A percentile compares a stretch with the other conserved stretches of the same genome.
Evolutionary conservation across 2,888 invertebrate genomes (phyloP).

Genomic region (Drosophila eohydei): DNA sequence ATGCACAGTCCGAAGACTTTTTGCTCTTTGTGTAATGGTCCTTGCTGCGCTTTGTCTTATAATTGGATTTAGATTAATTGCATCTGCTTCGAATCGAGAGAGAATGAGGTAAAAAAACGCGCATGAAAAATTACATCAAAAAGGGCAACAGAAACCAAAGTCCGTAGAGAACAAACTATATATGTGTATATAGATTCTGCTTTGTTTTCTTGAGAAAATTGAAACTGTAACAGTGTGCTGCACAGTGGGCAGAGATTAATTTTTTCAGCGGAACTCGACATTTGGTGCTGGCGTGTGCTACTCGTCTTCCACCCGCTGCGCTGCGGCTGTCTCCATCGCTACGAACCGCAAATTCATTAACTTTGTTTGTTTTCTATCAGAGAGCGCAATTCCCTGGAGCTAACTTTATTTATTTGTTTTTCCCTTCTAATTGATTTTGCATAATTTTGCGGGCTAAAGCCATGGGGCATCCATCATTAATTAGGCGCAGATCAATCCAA

Average conservation of each 20-base stretch:
- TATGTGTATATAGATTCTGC: slow-evolving; percentile 1
- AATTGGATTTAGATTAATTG: slow-evolving; percentile 84
- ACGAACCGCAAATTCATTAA: slow-evolving; percentile 73
- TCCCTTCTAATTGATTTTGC: slow-evolving; percentile 33
- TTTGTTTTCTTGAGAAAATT: slow-evolving; percentile 60
- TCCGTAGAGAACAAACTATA: slow-evolving; percentile 22
- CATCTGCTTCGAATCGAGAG: slow-evolving; percentile 57
- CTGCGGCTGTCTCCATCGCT: slow-evolving; percentile 15
- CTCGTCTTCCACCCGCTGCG: slow-evolving; percentile 70
- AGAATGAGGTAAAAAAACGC: slow-evolving; percentile 53
- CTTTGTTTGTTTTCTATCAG: slow-evolving; percentile 28
- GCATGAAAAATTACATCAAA: slow-evolving; percentile 74
- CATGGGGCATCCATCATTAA: slow-evolving; percentile 69
- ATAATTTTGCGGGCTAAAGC: slow-evolving; percentile 54
- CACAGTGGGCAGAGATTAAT: slow-evolving; percentile 17
- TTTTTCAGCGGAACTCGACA: slow-evolving; percentile 6
- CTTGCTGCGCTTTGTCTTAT: slow-evolving; percentile 71
- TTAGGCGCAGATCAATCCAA: slow-evolving; percentile 62
- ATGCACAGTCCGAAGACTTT: slow-evolving; percentile 19
- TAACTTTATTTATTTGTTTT: slow-evolving; percentile 20
- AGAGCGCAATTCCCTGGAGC: slow-evolving; percentile 27
- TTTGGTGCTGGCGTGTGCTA: slow-evolving; percentile 63
- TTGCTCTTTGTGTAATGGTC: slow-evolving; percentile 57
- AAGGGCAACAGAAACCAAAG: slow-evolving; percentile 16
- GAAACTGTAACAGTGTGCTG: slow-evolving; percentile 57